Base-by-base conservation (phyloP, 1,140 invertebrate species). In the Melitaea cinxia region DNA sequence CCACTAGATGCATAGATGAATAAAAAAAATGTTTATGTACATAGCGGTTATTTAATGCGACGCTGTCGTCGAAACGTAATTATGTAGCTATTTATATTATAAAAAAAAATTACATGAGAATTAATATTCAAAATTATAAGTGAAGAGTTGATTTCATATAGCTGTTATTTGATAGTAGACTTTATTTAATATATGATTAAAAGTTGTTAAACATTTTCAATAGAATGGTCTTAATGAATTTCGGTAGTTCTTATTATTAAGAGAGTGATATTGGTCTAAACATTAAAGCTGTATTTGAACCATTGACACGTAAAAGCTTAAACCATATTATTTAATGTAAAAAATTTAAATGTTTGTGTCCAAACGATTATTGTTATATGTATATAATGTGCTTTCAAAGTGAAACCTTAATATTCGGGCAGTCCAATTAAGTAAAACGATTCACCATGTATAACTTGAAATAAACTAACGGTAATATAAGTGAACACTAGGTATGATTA, bases 381-480 rank as follows among this genome's bases (percentile, higher is more conserved):
- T 88, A 89, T 89, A 89, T 89, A 89, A 88, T 87, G n/a, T n/a
- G 87, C 75, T 87, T 85, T 80, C 70, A 76, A 59, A 72, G 64
- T 77, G 77, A 72, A 54, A 28, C 74, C 65, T 79, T 37, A 15
- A 23, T 10, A 47, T 39, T 42, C n/a, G 10, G 30, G 9, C 14
- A 42, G 24, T 14, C 52, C 19, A 17, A 52, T 21, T 42, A 45
- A 30, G 35, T 12, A n/a, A 47, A 65, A 55, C 47, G 2, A 35
- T 35, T 24, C 30, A 37, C 10, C 37, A 57, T 30, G 10, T 47
- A 47, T 49, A 47, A 58, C 26, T 47, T 54, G 49, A 30, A 24
- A 65, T 42, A 37, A 53, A 42, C 26, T 53, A 50, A 45, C 30
- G 50, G 52, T 62, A 33, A 62, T 62, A n/a, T n/a, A 67, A 72